Conservation (phyloP, 1,140 invertebrate species). For the Mactra quadrangularis region DNA sequence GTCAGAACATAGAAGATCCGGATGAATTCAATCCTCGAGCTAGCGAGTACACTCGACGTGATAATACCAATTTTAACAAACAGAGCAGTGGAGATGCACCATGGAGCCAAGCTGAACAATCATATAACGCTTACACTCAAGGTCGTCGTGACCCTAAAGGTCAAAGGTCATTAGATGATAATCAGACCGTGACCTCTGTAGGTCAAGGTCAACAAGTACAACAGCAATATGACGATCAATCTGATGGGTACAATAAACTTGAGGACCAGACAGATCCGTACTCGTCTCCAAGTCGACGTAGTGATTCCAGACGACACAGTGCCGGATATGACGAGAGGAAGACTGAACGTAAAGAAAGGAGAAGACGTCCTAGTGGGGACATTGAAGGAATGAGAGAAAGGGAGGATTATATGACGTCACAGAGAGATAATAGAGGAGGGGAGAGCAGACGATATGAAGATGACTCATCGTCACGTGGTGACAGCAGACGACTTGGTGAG, state of each 20-base stretch:
- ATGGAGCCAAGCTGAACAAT: constrained; percentile 22
- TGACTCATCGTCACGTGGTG: constrained; percentile 24
- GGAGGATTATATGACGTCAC: constrained; percentile 25
- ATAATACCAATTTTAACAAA: not conserved
- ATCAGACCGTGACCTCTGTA: not conserved
- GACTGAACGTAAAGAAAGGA: constrained; percentile 44
- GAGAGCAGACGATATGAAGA: constrained; percentile 19
- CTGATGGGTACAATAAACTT: not conserved
- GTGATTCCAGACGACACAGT: constrained; percentile 26
- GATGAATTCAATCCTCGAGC: constrained; percentile 57
- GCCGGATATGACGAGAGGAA: constrained; percentile 24
- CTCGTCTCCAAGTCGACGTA: not conserved
- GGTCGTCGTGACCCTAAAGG: not conserved
- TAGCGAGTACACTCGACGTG: not conserved
- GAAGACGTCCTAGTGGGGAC: constrained; percentile 50
- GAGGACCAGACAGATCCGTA: not conserved
- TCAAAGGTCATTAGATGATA: not conserved
- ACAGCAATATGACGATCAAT: not conserved
- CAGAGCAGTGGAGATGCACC: not conserved
- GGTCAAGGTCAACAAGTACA: not conserved
- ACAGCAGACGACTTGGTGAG: constrained; percentile 18
- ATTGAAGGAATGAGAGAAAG: constrained; percentile 53
- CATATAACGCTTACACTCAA: constrained; percentile 11
- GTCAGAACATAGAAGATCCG: not conserved
- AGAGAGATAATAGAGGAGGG: constrained; percentile 29